Base-by-base conservation (phyloP, 1,140 invertebrate species). In the Archivesica marissinica region DNA sequence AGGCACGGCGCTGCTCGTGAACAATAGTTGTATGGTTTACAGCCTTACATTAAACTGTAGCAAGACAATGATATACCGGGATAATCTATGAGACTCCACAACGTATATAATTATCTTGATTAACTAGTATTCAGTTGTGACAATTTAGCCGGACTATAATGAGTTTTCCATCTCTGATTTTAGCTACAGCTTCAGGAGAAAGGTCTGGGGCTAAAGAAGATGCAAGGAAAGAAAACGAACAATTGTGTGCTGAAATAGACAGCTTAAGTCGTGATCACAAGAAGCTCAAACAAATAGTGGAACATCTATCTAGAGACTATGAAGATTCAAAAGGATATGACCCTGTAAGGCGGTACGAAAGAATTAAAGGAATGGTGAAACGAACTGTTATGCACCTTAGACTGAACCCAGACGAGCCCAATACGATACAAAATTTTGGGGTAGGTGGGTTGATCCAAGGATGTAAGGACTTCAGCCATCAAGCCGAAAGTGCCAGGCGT, bases 271-370 rank as follows among this genome's bases (percentile, higher is more conserved):
- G 89, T 38, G 90, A 92, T 23, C 86, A 91, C 52, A 92, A 92
- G 80, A 87, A 89, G 47, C 81, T 89, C 0, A 86, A 89, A 59
- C 89, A 91, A 70, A 89, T 92, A 0, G 87, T 93, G 17, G 91
- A 92, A n/a, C 90, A 90, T 74, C 88, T 93, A 33, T 59, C 56
- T 39, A 84, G 87, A 41, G 92, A 93, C 39, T 93, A 93, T 74
- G 92, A 92, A 44, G 88, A 90, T 50, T 90, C 90, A 23, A 93
- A 93, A 82, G 88, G 90, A 44, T 90, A 89, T n/a, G 92, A 93
- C 79, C 90, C 91, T 15, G 41, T 93, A n/a, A 87, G 92, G 7
- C 86, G 92, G 0, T 93, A 93, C 75, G 88, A 88, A 59, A 87
- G 87, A 75, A 59, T 91, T 25, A 92, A 93, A 81, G 90, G 90